phyloP scores from a whole-genome alignment of 2,888 invertebrate species.

The Drosophila anceps region DNA sequence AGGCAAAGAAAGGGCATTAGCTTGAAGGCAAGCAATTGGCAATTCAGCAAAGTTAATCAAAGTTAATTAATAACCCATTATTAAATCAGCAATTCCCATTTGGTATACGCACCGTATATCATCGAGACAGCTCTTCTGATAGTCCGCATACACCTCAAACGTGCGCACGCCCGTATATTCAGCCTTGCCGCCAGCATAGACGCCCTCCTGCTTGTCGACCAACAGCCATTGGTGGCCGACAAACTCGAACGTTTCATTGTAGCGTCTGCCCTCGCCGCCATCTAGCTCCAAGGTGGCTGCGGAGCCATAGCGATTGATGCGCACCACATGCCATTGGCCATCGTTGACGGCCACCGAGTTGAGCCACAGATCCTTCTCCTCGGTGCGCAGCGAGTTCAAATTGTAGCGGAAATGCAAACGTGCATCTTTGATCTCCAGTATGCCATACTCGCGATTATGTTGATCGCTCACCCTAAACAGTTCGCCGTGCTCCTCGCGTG shows the following conservation, averaged over 20 bases:
- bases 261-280: conserved; percentile 96
- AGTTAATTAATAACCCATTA: not conserved
- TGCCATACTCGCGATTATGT: conserved; percentile 97
- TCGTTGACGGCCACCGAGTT: conserved; percentile 96
- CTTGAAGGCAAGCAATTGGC: not conserved
- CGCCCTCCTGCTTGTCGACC: conserved; percentile 97
- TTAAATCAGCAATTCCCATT: not conserved
- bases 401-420: conserved; percentile 96
- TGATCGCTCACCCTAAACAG: conserved; percentile 97
- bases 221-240: conserved; percentile 96
- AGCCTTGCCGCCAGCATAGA: conserved; percentile 97
- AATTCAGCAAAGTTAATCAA: not conserved
- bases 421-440: conserved; percentile 95
- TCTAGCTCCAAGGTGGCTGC: conserved; percentile 97
- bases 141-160: conserved; percentile 97
- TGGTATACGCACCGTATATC: conserved; percentile 86
- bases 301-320: conserved; percentile 95
- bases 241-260: conserved; percentile 96
- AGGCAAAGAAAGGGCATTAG: not conserved
- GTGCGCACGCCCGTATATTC: conserved; percentile 97
- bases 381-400: conserved; percentile 95
- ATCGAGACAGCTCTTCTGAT: conserved; percentile 93
- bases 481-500: conserved; percentile 96
- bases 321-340: conserved; percentile 98
- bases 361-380: conserved; percentile 95